A percentile compares a stretch with the other conserved stretches of the same genome.
phyloP scores from a whole-genome alignment of 2,797 vertebrate genomes.

The Carduelis carduelis region DNA sequence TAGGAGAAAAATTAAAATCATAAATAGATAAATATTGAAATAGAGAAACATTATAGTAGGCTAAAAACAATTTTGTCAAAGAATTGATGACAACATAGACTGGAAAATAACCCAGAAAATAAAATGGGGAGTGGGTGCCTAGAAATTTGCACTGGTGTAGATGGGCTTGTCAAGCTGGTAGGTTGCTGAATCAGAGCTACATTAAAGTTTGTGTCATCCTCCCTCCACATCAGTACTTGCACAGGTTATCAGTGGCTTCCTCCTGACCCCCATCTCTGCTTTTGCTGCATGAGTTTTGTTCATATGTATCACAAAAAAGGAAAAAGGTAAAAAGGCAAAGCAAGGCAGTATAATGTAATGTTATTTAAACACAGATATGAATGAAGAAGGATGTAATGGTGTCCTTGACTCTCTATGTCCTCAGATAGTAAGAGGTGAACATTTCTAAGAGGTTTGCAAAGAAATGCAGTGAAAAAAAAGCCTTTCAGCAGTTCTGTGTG shows the following conservation, averaged over 20 bases:
- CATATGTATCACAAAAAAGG: neutral
- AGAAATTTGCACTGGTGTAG: neutral
- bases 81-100: neutral
- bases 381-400: neutral
- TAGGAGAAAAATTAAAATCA: neutral
- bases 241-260: neutral
- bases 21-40: neutral
- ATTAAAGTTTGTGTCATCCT: neutral
- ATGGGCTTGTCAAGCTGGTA: neutral
- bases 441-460: neutral
- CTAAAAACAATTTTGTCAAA: neutral
- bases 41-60: neutral
- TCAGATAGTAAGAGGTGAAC: neutral
- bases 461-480: neutral
- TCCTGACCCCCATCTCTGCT: neutral
- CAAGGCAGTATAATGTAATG: neutral
- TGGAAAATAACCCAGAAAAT: neutral
- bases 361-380: neutral
- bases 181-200: neutral
- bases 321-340: neutral
- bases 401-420: neutral
- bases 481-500: neutral
- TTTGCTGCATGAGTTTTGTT: neutral
- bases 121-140: neutral
- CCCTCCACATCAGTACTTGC: neutral